Conservation (phyloP, 2,113 vertebrate species). For the Riparia riparia region DNA sequence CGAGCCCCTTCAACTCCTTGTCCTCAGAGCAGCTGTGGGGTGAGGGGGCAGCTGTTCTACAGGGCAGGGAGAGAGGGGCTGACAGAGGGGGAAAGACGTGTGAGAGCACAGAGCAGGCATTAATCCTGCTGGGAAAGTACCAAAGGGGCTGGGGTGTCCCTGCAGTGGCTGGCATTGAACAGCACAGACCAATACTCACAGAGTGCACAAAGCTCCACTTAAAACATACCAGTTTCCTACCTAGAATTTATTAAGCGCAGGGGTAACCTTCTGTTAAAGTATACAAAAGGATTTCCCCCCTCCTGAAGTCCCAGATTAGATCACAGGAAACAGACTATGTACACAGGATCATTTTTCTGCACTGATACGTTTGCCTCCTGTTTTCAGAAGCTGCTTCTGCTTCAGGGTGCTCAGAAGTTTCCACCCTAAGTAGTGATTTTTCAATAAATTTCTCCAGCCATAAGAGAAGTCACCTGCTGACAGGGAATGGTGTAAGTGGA, state of each 20-base stretch:
- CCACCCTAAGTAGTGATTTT: neutral
- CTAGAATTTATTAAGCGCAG: neutral
- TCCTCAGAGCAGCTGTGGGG: neutral
- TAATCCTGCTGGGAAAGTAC: neutral
- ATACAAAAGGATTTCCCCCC: neutral
- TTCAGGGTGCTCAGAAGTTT: neutral
- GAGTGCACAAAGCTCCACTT: neutral
- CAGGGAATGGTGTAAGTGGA: neutral
- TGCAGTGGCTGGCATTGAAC: neutral
- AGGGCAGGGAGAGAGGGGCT: neutral
- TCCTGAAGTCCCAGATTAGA: neutral
- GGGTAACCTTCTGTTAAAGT: neutral
- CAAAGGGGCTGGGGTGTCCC: neutral
- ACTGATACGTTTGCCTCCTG: fast-evolving
- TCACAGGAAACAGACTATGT: neutral
- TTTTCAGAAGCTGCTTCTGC: neutral
- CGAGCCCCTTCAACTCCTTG: fast-evolving
- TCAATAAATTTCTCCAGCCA: neutral
- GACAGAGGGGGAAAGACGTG: fast-evolving
- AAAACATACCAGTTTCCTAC: neutral
- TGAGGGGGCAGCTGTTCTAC: neutral
- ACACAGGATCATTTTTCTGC: neutral
- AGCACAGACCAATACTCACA: neutral
- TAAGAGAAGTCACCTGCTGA: neutral
- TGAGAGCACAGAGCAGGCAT: neutral